These are phyloP conservation scores for Archegozetes longisetosus DNA, from an alignment of 1,140 invertebrate species.

Conservation along the genomic window DNA sequence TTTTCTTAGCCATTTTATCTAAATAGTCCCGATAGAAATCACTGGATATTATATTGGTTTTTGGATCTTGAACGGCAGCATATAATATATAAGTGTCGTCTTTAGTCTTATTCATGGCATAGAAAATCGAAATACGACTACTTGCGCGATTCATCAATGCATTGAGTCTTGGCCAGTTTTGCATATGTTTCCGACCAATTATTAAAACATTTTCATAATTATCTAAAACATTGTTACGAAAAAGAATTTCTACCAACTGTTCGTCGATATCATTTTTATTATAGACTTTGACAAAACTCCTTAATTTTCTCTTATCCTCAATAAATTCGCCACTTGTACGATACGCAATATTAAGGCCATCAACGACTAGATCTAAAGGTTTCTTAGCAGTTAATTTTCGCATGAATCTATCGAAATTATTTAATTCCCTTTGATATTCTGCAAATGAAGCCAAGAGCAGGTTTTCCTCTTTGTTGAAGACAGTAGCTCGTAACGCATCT, in stretches of 20 bases:
- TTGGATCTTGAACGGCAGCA: slow-evolving; percentile 9
- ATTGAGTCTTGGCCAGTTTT: not conserved
- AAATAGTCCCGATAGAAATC: slow-evolving; percentile 8
- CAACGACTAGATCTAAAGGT: slow-evolving; percentile 4
- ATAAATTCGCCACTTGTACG: not conserved
- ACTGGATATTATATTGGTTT: not conserved
- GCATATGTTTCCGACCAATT: slow-evolving; percentile 11
- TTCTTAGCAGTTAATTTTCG: not conserved
- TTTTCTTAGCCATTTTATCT: not conserved
- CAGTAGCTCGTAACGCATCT: not conserved
- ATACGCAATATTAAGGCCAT: slow-evolving; percentile 8
- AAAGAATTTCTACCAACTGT: not conserved
- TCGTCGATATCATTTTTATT: slow-evolving; percentile 8
- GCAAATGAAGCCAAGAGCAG: not conserved
- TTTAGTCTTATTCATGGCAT: not conserved
- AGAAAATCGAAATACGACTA: not conserved
- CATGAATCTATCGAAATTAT: not conserved
- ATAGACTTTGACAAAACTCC: slow-evolving; percentile 2
- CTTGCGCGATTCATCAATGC: not conserved
- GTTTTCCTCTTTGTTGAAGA: not conserved
- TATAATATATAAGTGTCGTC: slow-evolving; percentile 11
- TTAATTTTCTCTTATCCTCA: not conserved
- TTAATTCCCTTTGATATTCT: not conserved
- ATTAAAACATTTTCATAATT: not conserved
- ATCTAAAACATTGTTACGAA: slow-evolving; percentile 13